These are phyloP conservation scores for Philhelius pedissequus DNA, from an alignment of 2,888 invertebrate genomes.

Conservation along the genomic window DNA sequence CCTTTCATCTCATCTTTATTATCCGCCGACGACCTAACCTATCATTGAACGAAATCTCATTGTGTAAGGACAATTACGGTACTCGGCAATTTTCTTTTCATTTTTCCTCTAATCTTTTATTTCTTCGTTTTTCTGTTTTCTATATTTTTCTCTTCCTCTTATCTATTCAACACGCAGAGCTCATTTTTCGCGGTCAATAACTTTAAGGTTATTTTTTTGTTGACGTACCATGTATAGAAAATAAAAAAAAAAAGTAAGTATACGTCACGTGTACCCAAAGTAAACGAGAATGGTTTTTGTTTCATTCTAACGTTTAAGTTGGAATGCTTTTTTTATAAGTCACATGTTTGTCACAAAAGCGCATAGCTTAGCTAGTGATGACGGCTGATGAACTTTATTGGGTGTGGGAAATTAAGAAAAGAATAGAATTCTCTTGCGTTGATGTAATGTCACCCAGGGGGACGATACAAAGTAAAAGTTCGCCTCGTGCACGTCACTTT, in stretches of 20 bases:
- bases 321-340: slow-evolving; percentile 4
- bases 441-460: slow-evolving; percentile 5
- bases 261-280: slow-evolving; percentile 8
- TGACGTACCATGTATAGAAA: not conserved
- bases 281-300: not conserved
- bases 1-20: slow-evolving; percentile 46
- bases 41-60: slow-evolving; percentile 53
- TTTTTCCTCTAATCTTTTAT: not conserved
- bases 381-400: not conserved
- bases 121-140: not conserved
- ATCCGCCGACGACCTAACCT: slow-evolving; percentile 41
- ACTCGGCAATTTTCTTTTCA: slow-evolving; percentile 27
- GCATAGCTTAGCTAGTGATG: not conserved
- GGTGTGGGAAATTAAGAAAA: not conserved
- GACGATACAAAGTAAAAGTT: not conserved
- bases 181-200: slow-evolving; percentile 61
- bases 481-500: not conserved
- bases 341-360: not conserved
- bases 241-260: not conserved
- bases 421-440: not conserved
- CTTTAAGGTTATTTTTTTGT: slow-evolving; percentile 41
- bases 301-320: not conserved
- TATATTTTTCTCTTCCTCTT: slow-evolving; percentile 21
- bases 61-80: slow-evolving; percentile 59
- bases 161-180: slow-evolving; percentile 43